Percentiles rank a stretch among this genome's conserved stretches.
These are phyloP conservation scores for Tinamus guttatus DNA, from an alignment of 2,113 vertebrate species.

Conservation along the genomic window DNA sequence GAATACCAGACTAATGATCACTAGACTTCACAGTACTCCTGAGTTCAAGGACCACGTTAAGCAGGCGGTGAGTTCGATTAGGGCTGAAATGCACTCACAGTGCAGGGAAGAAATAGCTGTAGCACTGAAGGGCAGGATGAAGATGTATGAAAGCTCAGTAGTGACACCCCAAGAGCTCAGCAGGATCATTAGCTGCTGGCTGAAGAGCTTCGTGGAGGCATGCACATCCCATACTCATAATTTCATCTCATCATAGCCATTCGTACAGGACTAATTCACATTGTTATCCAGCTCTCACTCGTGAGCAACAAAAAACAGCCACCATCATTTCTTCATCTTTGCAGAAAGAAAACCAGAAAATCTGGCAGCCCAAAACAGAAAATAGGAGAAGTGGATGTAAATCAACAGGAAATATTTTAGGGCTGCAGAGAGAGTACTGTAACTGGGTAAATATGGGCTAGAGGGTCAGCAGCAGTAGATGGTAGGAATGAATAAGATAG, in stretches of 20 bases:
- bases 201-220: not conserved
- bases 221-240: not conserved
- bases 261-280: not conserved
- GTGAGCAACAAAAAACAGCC: not conserved
- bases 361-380: not conserved
- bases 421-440: not conserved
- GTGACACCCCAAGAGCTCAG: accelerated
- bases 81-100: accelerated
- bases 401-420: conserved; percentile 29
- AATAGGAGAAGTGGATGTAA: not conserved
- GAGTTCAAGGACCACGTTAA: not conserved
- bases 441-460: not conserved
- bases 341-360: not conserved
- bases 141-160: not conserved
- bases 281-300: not conserved
- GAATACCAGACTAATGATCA: not conserved
- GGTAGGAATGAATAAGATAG: not conserved
- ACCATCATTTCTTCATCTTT: not conserved
- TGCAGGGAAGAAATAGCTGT: not conserved
- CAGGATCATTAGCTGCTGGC: not conserved
- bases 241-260: not conserved
- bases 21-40: not conserved
- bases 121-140: not conserved
- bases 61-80: not conserved
- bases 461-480: not conserved